Evolutionary conservation across 1,140 invertebrate species (phyloP).

Genomic region (Achroia grisella): DNA sequence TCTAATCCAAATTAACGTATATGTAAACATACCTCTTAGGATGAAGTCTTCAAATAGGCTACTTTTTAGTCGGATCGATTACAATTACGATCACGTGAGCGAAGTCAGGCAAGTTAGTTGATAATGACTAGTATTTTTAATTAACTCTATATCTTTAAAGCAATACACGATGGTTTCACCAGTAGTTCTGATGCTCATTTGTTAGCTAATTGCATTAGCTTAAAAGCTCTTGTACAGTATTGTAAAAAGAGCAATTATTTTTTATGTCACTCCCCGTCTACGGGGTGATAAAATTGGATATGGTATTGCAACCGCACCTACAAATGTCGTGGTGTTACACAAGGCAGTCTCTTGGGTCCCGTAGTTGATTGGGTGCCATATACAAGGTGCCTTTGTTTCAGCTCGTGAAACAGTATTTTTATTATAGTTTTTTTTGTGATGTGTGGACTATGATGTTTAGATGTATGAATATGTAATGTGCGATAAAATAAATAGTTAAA

Average conservation of each 20-base stretch:
- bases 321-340: slow-evolving; percentile 1
- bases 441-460: too few species aligned
- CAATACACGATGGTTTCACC: not conserved
- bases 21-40: too few species aligned
- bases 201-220: slow-evolving; percentile 2
- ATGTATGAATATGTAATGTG: too few species aligned
- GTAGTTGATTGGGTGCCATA: not conserved
- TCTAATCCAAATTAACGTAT: too few species aligned
- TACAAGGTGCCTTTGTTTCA: not conserved
- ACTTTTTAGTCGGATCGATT: too few species aligned
- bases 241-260: not conserved
- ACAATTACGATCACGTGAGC: too few species aligned
- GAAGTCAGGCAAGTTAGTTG: too few species aligned
- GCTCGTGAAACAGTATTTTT: not conserved
- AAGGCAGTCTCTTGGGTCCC: slow-evolving; percentile 1
- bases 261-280: not conserved
- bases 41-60: too few species aligned
- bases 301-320: not conserved
- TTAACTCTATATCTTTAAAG: too few species aligned
- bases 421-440: too few species aligned
- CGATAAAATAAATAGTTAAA: too few species aligned
- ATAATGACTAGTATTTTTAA: too few species aligned
- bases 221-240: not conserved
- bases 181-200: not conserved
- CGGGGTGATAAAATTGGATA: not conserved